These are phyloP conservation scores for Hybognathus amarus DNA, from an alignment of 2,797 vertebrate genomes.

Conservation along the genomic window DNA sequence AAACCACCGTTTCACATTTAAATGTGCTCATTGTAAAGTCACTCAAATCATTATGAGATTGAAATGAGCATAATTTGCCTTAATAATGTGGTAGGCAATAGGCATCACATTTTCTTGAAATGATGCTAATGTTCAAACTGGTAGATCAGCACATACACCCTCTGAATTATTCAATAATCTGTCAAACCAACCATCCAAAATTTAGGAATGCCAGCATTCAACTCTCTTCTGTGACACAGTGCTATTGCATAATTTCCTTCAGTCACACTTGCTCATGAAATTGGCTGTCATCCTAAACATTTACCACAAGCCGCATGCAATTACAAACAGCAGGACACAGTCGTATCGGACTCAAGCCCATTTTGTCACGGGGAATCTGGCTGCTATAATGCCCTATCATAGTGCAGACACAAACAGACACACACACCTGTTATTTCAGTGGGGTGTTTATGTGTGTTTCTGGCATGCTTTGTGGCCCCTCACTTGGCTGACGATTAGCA, in stretches of 20 bases:
- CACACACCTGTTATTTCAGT: constrained; percentile 40
- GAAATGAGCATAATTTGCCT: not conserved
- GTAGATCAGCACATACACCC: not conserved
- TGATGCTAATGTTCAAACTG: not conserved
- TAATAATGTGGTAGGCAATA: constrained; percentile 10
- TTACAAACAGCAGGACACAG: constrained; percentile 44
- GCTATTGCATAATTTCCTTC: constrained; percentile 45
- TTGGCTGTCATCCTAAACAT: constrained; percentile 47
- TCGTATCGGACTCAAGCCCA: constrained; percentile 48
- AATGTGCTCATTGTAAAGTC: not conserved
- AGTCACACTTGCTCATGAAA: constrained; percentile 48
- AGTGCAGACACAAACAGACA: constrained; percentile 36
- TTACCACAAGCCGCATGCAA: constrained; percentile 45
- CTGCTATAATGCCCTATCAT: constrained; percentile 38
- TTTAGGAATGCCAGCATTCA: not conserved
- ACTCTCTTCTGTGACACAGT: constrained; percentile 20
- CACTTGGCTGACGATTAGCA: constrained; percentile 46
- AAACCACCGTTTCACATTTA: not conserved
- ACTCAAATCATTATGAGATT: not conserved
- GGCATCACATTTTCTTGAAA: constrained; percentile 6
- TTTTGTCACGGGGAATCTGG: constrained; percentile 42
- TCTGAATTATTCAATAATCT: constrained; percentile 29
- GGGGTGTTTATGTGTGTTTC: constrained; percentile 18
- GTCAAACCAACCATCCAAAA: not conserved
- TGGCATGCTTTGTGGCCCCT: constrained; percentile 24